A percentile compares a stretch with the other conserved stretches of the same genome.
phyloP scores from a whole-genome alignment of 2,797 vertebrate species.

The Poeciliopsis gracilis region DNA sequence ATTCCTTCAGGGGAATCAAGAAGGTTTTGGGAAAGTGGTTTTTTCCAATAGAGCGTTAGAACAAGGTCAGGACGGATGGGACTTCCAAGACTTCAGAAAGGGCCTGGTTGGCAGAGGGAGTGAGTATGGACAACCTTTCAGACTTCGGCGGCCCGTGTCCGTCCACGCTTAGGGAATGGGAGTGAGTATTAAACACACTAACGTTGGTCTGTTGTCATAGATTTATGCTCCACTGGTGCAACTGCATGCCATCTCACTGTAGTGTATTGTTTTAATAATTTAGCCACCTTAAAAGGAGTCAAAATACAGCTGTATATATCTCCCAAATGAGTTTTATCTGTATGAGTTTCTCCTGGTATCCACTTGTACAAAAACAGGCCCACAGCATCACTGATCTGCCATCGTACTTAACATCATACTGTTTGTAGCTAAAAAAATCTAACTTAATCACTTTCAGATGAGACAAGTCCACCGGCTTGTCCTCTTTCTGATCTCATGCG shows the following conservation, averaged over 20 bases:
- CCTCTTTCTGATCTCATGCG: neutral
- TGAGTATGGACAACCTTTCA: conserved; percentile 85
- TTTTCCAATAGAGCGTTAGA: conserved; percentile 53
- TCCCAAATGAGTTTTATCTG: neutral
- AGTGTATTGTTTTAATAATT: neutral
- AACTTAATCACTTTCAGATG: neutral
- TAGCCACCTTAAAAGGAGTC: neutral
- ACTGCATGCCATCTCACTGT: neutral
- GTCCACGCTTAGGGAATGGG: conserved; percentile 81
- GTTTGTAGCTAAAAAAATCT: neutral
- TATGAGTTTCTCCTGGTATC: neutral
- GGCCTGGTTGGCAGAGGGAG: conserved; percentile 81
- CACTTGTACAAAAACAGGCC: neutral
- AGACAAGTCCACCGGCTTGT: neutral
- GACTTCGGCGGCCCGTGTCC: conserved; percentile 82
- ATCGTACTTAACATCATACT: neutral
- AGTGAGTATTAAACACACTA: conserved; percentile 76
- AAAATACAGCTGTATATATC: neutral
- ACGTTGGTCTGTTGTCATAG: neutral
- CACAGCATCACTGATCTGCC: neutral
- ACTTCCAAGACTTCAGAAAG: conserved; percentile 71
- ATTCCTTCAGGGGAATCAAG: conserved; percentile 43
- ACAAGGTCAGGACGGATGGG: conserved; percentile 74
- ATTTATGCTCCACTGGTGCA: neutral
- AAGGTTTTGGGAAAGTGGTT: conserved; percentile 43